Evolutionary conservation across 2,888 invertebrate species (phyloP).

Genomic region (Lasioglossum lativentre): DNA sequence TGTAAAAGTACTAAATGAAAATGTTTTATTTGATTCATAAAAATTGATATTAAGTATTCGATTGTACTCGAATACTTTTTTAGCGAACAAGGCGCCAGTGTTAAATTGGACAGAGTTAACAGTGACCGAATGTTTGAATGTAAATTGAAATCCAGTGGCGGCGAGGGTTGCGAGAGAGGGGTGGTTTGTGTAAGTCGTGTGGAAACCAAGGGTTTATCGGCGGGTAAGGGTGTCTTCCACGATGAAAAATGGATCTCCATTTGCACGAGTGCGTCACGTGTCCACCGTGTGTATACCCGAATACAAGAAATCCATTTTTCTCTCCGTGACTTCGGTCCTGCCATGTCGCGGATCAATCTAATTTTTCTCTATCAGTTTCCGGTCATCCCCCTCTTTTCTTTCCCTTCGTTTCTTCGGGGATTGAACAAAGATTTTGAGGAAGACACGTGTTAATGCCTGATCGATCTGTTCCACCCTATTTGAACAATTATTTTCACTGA

Average conservation of each 20-base stretch:
- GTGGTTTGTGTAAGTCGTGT: slow-evolving; percentile 9
- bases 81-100: not conserved
- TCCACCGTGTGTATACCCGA: slow-evolving; percentile 29
- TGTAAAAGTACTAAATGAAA: no score
- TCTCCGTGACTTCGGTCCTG: slow-evolving; percentile 45
- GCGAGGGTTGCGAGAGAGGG: not conserved
- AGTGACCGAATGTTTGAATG: not conserved
- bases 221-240: slow-evolving; percentile 15
- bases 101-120: not conserved
- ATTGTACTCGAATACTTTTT: not conserved
- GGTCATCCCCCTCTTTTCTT: not conserved
- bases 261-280: slow-evolving; percentile 58
- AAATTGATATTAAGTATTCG: not conserved
- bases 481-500: not conserved
- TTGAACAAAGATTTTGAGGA: slow-evolving; percentile 25
- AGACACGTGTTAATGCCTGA: not conserved
- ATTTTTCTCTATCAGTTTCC: slow-evolving; percentile 47
- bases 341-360: slow-evolving; percentile 48
- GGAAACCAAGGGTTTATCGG: slow-evolving; percentile 25
- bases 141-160: not conserved
- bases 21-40: not conserved
- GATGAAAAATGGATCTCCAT: slow-evolving; percentile 67
- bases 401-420: not conserved
- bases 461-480: not conserved
- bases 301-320: slow-evolving; percentile 62